Base-by-base conservation (phyloP, 37 sponge, comb jelly and placozoan genomes). In the Agelas oroides region DNA sequence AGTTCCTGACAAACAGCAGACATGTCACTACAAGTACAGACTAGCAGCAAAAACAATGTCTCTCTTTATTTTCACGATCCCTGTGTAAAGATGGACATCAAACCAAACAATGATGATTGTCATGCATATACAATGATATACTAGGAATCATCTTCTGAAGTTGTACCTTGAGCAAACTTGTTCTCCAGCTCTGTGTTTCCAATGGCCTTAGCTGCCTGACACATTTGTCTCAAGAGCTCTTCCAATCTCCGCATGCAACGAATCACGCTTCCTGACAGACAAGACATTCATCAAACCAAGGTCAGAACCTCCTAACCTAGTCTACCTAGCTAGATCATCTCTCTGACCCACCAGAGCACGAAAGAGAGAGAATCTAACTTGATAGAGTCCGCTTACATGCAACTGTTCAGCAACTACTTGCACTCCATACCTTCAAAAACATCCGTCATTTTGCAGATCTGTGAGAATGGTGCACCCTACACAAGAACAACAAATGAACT, bases 41-140 rank as follows among this genome's bases (percentile, higher is more conserved):
- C 99, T 99, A 28, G 97, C 99, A 61, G 99, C 99, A 87, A 99
- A 99, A 30, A 95, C 97, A 87, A 99, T 99, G 84, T 99, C 99
- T 86, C 99, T 84, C 75, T 96, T 99, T 39, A 99, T 98, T 64
- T 89, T 97, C 59, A 89, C 53, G 66, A 93, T 95, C 73, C 96
- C 96, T 95, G 59, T 27, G 55, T 35, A 13, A 12, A 79, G 20
- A 58, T 35, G 37, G 20, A 46, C 8, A 46, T 46, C 46, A 46
- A 46, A 46, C 46, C 8, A 3, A 46, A 12, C 46, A 46, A 46
- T 46, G 8, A 46, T 12, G 3, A 8, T 46, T 46, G n/a, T n/a
- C 46, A 46, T 46, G 46, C 46, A 46, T 46, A 46, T n/a, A n/a
- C n/a, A n/a, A n/a, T n/a, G n/a, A n/a, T n/a, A n/a, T n/a, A n/a